Conservation (phyloP, 2,888 invertebrate species). For the Xanthia togata region DNA sequence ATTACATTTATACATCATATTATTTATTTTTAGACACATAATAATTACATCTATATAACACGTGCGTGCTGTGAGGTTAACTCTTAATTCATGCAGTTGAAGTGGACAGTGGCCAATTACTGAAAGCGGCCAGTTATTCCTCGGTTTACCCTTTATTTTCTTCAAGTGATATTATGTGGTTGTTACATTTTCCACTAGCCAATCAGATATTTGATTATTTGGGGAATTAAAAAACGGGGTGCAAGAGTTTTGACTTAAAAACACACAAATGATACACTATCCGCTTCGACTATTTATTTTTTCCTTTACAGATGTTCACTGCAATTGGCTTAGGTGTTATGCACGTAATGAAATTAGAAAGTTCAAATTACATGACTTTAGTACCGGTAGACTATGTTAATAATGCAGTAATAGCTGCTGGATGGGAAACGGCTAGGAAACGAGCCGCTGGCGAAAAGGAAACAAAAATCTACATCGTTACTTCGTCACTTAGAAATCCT, state of each 20-base stretch:
- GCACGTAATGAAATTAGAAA: not conserved
- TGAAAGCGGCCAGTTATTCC: too few relatives aligned
- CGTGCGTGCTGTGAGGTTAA: too few relatives aligned
- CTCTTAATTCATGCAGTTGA: too few relatives aligned
- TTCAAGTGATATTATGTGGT: too few relatives aligned
- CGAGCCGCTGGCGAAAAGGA: not conserved
- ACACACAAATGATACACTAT: not conserved
- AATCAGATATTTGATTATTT: not conserved
- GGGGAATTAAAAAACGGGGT: not conserved
- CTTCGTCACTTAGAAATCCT: not conserved
- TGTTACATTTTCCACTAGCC: too few relatives aligned
- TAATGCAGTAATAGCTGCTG: constrained; percentile 3
- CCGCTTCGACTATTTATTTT: not conserved
- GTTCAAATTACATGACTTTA: fast-evolving
- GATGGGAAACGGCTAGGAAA: not conserved
- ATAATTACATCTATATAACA: too few relatives aligned
- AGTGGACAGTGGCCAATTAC: too few relatives aligned
- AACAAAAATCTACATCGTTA: not conserved
- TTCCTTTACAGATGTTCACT: not conserved
- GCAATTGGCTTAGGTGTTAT: not conserved
- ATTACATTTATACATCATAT: too few relatives aligned
- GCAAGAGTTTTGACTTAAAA: not conserved
- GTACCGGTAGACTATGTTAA: constrained; percentile 1
- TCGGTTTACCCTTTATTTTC: too few relatives aligned
- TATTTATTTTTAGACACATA: too few relatives aligned